Evolutionary conservation across 1,140 invertebrate species (phyloP).

Genomic region (Aphelenchoides fujianensis): DNA sequence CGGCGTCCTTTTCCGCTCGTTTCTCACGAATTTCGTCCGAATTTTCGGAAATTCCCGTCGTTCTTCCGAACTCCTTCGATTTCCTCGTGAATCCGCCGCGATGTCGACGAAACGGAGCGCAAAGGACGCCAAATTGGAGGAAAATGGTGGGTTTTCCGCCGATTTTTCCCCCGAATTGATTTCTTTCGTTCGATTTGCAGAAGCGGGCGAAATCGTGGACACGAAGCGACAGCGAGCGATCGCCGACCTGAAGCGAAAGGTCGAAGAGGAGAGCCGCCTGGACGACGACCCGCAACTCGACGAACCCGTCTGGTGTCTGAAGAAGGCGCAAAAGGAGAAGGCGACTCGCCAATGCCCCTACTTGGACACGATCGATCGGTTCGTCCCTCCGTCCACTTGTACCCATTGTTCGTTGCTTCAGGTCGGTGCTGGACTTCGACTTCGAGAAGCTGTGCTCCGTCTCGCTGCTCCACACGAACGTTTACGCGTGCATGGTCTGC

Average conservation of each 20-base stretch:
- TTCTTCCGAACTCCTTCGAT: neutral
- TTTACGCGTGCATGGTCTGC: conserved; percentile 99
- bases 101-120: neutral
- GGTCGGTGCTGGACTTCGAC: conserved; percentile 95
- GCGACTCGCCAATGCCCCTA: conserved; percentile 58
- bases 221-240: neutral
- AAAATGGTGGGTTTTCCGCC: neutral
- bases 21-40: neutral
- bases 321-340: conserved; percentile 54
- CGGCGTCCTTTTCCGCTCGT: neutral
- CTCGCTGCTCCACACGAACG: conserved; percentile 94
- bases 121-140: neutral
- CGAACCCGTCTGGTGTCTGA: conserved; percentile 52
- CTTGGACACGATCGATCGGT: conserved; percentile 61
- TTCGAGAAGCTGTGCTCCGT: conserved; percentile 99
- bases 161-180: neutral
- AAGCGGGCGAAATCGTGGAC: neutral
- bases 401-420: conserved; percentile 47
- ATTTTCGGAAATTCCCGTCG: conserved; percentile 5
- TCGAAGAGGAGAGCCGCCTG: conserved; percentile 40
- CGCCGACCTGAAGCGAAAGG: conserved; percentile 8
- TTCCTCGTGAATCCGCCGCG: neutral
- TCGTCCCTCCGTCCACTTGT: conserved; percentile 19
- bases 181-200: neutral
- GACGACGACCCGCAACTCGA: conserved; percentile 48